Evolutionary conservation across 2,888 invertebrate genomes (phyloP).

Genomic region (Stratiomys singularior): DNA sequence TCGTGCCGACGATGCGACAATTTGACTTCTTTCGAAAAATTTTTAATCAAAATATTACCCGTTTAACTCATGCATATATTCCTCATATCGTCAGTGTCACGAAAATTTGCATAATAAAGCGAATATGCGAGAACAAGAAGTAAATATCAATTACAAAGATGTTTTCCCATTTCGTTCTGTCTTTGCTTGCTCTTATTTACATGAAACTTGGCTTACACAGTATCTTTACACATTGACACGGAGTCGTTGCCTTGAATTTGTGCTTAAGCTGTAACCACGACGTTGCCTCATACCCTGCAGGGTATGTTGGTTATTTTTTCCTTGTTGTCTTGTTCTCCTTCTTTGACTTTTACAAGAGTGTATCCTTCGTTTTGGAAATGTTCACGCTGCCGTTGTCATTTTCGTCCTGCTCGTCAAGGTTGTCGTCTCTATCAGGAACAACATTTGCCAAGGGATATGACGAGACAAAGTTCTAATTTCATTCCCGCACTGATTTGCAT

Average conservation of each 20-base stretch:
- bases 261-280: not conserved
- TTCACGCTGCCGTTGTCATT: no score
- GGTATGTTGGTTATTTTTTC: not conserved
- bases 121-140: slow-evolving; percentile 15
- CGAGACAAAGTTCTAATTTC: slow-evolving; percentile 48
- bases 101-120: not conserved
- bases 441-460: slow-evolving; percentile 38
- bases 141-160: slow-evolving; percentile 33
- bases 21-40: no score
- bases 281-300: not conserved
- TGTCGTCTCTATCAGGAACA: slow-evolving; percentile 7
- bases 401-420: not conserved
- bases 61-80: not conserved
- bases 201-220: slow-evolving; percentile 1
- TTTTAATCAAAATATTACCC: not conserved
- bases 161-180: not conserved
- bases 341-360: not conserved
- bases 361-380: not conserved
- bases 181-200: not conserved
- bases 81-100: not conserved
- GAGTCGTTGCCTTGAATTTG: not conserved
- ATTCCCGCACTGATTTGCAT: slow-evolving; percentile 49
- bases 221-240: slow-evolving; percentile 1
- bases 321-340: not conserved
- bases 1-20: no score